Base-by-base conservation (phyloP, 2,888 invertebrate species). In the Plusia festucae region DNA sequence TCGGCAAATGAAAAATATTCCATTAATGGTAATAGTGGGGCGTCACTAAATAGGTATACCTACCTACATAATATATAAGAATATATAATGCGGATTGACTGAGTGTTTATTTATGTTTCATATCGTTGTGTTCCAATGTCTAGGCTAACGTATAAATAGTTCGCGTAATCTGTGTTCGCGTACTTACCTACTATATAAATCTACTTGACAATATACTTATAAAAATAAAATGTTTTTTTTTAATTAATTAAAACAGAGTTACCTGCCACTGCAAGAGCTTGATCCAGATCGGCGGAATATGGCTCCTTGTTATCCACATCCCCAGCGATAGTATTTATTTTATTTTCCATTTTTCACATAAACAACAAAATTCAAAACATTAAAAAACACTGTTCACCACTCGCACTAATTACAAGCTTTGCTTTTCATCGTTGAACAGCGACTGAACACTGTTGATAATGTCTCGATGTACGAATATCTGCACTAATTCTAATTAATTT, bases 241-340 rank as follows among this genome's bases (percentile, higher is more conserved):
- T 18, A 49, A 20, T 18, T 11, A 49, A 49, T 11, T 49, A 2
- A 4, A 49, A 49, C 8, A 13, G 16, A 0, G 4, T 58, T 68
- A 88, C 88, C 88, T 73, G 84, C 83, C 1, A 88, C 86, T 20
- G 85, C 73, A 22, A 93, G 81, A 5, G 93, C 93, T 46, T 92
- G 88, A 24, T 93, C 93, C 84, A 93, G 84, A 82, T 92, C 90
- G 5, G 87, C 86, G 2, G 84, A 81, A 71, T 82, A 73, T 60
- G 86, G 83, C 6, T 85, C 84, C 68, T 72, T 66, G 18, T 60
- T 73, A 7, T 83, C 73, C 46, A 90, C 79, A 73, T 75, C 81
- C 60, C 83, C 83, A 0, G 91, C 70, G 27, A 92, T 70, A 2
- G 88, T 91, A 18, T 75, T 76, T 53, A 89, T 78, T 78, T 81